Evolutionary conservation across 2,888 invertebrate genomes (phyloP), one percentile per base, ranked within the genome.

Genomic region (Charanyca ferruginea): DNA sequence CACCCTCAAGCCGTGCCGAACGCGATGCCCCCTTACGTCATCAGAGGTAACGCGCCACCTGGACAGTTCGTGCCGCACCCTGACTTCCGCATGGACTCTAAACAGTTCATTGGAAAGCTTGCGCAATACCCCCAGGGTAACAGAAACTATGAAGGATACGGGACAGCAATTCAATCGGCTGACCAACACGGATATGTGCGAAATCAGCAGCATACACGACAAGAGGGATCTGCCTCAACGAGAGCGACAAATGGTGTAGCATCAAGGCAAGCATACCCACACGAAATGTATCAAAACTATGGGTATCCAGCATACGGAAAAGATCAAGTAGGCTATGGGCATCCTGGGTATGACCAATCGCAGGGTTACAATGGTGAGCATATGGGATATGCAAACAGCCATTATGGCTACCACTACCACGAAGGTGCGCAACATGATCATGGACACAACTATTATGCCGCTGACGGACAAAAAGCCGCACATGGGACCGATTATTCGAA

Each of bases 1-100:
- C 95, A 96, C 83, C 96, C 96, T 51, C 96, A 96, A 88, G 95
- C 96, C 64, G 96, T 96, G 77, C 96, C 96, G 22, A 96, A 96
- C 83, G 93, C 96, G 35, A 95, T 96, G 87, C 96, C 96, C 4
- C 96, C 96, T 0, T 96, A 96, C 82, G 96, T 96, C 13, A 96
- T 95, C 70, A 92, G 96, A 85, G 96, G 95, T 66, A 96, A 94
- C 68, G 94, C 93, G 18, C 94, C 95, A 18, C 94, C 95, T 7
- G 93, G 94, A 7, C 95, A 95, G 77, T 95, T 95, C 60, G 91
- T 94, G 11, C 91, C 96, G 7, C 96, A 96, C 81, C 92, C 96
- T 25, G 96, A 96, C 79, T 96, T 96, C 75, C 91, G 95, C 16
- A 92, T 95, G 93, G 95, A 95, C 76, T 90, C 95, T 1, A 95